These are phyloP conservation scores for Hymenopus coronatus DNA, from an alignment of 2,888 invertebrate genomes.

Conservation along the genomic window DNA sequence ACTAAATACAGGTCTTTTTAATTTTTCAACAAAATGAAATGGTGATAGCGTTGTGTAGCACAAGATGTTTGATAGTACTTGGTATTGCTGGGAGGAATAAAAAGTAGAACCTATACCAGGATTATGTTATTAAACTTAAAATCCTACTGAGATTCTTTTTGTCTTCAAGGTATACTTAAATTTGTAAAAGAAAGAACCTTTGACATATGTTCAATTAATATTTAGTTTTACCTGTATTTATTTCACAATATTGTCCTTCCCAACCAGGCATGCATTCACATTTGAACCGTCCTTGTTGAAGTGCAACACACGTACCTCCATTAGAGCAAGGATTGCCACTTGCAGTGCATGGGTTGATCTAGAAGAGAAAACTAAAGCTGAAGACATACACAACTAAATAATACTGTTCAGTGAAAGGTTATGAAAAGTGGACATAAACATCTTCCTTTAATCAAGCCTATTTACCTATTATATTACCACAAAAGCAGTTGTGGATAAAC, in stretches of 20 bases:
- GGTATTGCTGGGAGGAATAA: too few species aligned
- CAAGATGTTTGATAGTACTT: too few species aligned
- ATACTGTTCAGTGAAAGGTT: not conserved
- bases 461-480: not conserved
- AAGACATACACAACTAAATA: not conserved
- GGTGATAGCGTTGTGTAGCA: too few species aligned
- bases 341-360: constrained; percentile 87
- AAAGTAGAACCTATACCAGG: too few species aligned
- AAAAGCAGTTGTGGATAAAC: not conserved
- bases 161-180: not conserved
- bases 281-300: constrained; percentile 88
- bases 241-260: constrained; percentile 94
- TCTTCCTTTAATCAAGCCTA: not conserved
- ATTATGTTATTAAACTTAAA: not conserved
- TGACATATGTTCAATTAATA: not conserved
- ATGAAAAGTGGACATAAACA: not conserved
- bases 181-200: not conserved
- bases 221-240: constrained; percentile 56
- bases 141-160: not conserved
- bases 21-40: too few species aligned
- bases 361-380: constrained; percentile 39
- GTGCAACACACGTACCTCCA: constrained; percentile 82
- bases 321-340: constrained; percentile 90
- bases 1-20: too few species aligned
- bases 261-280: constrained; percentile 96